These are phyloP conservation scores for Drosophila orena DNA, from an alignment of 1,140 invertebrate genomes.

Conservation along the genomic window DNA sequence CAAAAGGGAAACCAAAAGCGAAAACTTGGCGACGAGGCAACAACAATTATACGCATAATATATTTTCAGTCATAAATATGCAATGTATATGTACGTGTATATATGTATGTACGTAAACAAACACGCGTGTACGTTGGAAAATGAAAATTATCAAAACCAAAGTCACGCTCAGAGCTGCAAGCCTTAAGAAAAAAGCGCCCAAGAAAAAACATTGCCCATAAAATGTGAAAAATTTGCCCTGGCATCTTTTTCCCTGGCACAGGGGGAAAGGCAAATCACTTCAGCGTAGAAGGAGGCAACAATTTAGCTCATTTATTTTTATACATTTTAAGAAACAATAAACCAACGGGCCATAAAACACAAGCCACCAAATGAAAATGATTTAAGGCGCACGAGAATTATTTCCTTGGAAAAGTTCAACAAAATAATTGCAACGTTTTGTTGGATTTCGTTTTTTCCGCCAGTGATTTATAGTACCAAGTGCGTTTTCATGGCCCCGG, in stretches of 20 bases:
- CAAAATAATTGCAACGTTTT: slow-evolving; percentile 56
- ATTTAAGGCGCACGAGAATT: slow-evolving; percentile 63
- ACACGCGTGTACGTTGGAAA: slow-evolving; percentile 26
- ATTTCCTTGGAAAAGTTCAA: slow-evolving; percentile 46
- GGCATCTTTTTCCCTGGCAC: slow-evolving; percentile 23
- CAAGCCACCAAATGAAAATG: slow-evolving; percentile 81
- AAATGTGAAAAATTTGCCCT: slow-evolving; percentile 53
- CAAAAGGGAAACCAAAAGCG: slow-evolving; percentile 63
- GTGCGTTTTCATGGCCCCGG: slow-evolving; percentile 2
- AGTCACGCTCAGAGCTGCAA: slow-evolving; percentile 52
- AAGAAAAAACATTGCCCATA: slow-evolving; percentile 45
- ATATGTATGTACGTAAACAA: slow-evolving; percentile 11
- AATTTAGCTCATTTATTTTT: slow-evolving; percentile 77
- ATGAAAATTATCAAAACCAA: slow-evolving; percentile 54
- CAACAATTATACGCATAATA: slow-evolving; percentile 83
- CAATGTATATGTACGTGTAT: slow-evolving; percentile 13
- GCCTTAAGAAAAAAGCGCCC: not conserved
- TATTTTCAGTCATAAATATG: slow-evolving; percentile 76
- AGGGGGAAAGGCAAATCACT: slow-evolving; percentile 61
- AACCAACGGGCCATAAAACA: slow-evolving; percentile 81
- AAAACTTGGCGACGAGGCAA: slow-evolving; percentile 56
- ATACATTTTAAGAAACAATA: slow-evolving; percentile 83
- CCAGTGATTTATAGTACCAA: slow-evolving; percentile 27
- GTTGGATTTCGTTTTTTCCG: slow-evolving; percentile 16
- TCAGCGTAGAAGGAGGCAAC: slow-evolving; percentile 41